Base-by-base conservation (phyloP, 64 coral and sea anemone genomes). In the Acropora tenuis region DNA sequence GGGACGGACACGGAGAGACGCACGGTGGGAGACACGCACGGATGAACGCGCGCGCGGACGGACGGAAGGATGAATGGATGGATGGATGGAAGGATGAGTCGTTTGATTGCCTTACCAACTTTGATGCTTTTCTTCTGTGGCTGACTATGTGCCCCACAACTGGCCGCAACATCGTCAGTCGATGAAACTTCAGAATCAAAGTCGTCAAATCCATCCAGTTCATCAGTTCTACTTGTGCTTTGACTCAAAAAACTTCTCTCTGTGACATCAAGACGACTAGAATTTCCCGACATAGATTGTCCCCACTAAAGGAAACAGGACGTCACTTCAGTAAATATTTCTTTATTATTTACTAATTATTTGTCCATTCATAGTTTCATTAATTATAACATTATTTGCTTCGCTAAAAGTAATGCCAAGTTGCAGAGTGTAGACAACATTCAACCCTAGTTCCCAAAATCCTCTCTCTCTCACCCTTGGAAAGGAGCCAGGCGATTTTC, bases 131-230 rank as follows among this genome's bases (percentile, higher is more conserved):
- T 84, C 82, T 84, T 69, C 44, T 88, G 86, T 50, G 75, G 58
- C 43, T 88, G 86, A 44, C 86, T 88, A 7, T 88, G 71, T 57
- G 86, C 5, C 6, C 58, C 50, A 3, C 42, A 73, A 45, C 10
- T 52, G 41, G 86, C 71, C 45, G 48, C 43, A 13, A 16, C 8
- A 69, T 74, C 86, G 1, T 88, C 89, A 84, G 41, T 90, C 3
- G 89, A 91, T 9, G 89, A 84, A 9, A 91, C 16, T 43, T 91
- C 89, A 55, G 81, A 83, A 4, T 91, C 89, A 77, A 91, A 91
- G 75, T 91, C 89, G 82, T 92, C 90, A 92, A 92, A 86, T 10
- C 75, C 83, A 92, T 92, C 90, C 46, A 48, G n/a, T 13, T 92
- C 90, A 80, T 87, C 90, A 2, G 50, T 13, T 16, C 40, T 5